Percentiles rank a stretch among this genome's conserved stretches.
Evolutionary conservation across 2,797 vertebrate genomes (phyloP).

Genomic region (Pyrocephalus nanus): DNA sequence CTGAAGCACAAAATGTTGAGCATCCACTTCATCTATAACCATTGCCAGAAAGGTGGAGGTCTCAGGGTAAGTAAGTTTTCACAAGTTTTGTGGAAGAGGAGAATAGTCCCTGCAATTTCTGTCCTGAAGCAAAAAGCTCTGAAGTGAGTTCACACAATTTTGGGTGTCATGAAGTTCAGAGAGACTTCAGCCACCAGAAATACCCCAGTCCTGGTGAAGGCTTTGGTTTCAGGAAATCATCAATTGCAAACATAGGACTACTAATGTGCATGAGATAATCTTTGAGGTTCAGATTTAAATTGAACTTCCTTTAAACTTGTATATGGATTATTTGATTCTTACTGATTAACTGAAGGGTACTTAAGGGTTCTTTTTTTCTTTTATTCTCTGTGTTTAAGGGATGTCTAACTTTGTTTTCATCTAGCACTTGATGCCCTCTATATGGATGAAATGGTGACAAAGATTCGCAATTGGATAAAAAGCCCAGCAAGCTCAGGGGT

Average conservation of each 20-base stretch:
- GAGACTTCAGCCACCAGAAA: neutral
- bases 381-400: neutral
- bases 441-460: slow-evolving; percentile 89
- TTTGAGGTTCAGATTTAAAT: neutral
- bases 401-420: slow-evolving; percentile 17
- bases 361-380: neutral
- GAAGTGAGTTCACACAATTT: neutral
- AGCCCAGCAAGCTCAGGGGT: slow-evolving; percentile 60
- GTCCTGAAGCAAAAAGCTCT: neutral
- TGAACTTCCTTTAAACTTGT: neutral
- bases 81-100: neutral
- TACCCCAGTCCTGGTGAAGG: fast-evolving
- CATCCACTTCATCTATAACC: fast-evolving
- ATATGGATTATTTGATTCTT: neutral
- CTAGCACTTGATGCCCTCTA: slow-evolving; percentile 88
- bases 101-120: neutral
- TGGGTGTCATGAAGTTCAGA: neutral
- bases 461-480: slow-evolving; percentile 77
- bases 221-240: neutral
- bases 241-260: neutral
- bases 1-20: neutral
- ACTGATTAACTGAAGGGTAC: neutral
- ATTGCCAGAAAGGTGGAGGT: neutral
- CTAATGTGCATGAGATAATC: neutral
- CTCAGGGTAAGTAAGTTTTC: neutral